Evolutionary conservation across 2,797 vertebrate species (phyloP).

Genomic region (Borostomias antarcticus): DNA sequence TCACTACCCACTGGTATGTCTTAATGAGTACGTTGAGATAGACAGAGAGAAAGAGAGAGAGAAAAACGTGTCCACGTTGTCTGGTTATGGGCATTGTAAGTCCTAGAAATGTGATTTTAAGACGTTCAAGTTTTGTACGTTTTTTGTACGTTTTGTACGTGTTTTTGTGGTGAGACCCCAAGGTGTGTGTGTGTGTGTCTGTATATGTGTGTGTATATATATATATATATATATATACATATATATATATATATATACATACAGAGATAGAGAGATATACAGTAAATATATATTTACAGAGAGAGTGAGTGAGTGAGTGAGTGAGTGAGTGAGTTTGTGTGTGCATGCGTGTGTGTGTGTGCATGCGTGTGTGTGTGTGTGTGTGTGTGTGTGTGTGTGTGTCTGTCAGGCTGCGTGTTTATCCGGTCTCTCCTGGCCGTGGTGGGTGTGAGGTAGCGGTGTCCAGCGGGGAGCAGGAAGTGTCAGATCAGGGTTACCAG

Average conservation of each 20-base stretch:
- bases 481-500: constrained; percentile 36
- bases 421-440: neutral
- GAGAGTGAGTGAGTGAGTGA: too few species aligned
- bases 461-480: constrained; percentile 4
- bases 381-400: neutral
- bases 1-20: neutral
- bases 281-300: too few species aligned
- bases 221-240: too few species aligned
- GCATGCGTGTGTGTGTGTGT: neutral
- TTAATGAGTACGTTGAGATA: constrained; percentile 6
- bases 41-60: too few species aligned
- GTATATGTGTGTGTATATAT: constrained; percentile 12
- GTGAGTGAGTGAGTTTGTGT: neutral
- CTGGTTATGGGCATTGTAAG: too few species aligned
- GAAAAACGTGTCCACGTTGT: too few species aligned
- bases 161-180: neutral
- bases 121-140: too few species aligned
- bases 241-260: too few species aligned
- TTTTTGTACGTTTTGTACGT: too few species aligned
- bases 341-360: neutral
- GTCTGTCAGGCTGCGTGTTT: neutral
- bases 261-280: too few species aligned
- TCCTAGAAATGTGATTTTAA: too few species aligned
- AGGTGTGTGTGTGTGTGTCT: constrained; percentile 9
- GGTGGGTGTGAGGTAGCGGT: neutral